Base-by-base conservation (phyloP, 1,140 invertebrate genomes). In the Onthophagus taurus region DNA sequence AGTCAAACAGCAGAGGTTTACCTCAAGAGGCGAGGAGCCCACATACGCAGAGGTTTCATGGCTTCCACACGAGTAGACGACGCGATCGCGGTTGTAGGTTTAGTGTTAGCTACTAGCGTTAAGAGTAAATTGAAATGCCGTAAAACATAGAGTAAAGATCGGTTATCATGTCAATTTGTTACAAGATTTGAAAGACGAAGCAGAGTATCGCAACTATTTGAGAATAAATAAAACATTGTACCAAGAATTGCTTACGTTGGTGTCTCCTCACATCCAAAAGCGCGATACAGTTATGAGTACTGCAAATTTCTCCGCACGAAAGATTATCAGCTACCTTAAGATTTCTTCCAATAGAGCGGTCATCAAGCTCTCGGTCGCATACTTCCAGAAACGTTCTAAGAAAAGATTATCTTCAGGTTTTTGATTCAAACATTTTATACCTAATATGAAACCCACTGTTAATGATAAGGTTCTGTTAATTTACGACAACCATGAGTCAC, bases 361-460 rank as follows among this genome's bases (percentile, higher is more conserved):
- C n/a, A n/a, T n/a, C n/a, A n/a, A n/a, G n/a, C n/a, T n/a, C n/a
- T n/a, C n/a, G n/a, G n/a, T n/a, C n/a, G n/a, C n/a, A n/a, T n/a
- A n/a, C n/a, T n/a, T n/a, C n/a, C n/a, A n/a, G n/a, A n/a, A n/a
- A n/a, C n/a, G n/a, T n/a, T n/a, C n/a, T n/a, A n/a, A n/a, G n/a
- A n/a, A n/a, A n/a, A n/a, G n/a, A n/a, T n/a, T n/a, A n/a, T n/a
- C n/a, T n/a, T n/a, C n/a, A n/a, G n/a, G n/a, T n/a, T n/a, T n/a
- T n/a, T n/a, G n/a, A n/a, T n/a, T n/a, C n/a, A 13, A 61, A 37
- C 58, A 66, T 49, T 66, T 66, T 44, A 39, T 55, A 37, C 7
- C 5, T 4, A 4, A 18, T 18, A 19, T 13, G 6, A 20, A 16
- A 5, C 13, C 6, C 13, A 8, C 31, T 6, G 5, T 6, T 8